These are phyloP conservation scores for Phodopus roborovskii DNA, from an alignment of 2,113 vertebrate species.

Conservation along the genomic window DNA sequence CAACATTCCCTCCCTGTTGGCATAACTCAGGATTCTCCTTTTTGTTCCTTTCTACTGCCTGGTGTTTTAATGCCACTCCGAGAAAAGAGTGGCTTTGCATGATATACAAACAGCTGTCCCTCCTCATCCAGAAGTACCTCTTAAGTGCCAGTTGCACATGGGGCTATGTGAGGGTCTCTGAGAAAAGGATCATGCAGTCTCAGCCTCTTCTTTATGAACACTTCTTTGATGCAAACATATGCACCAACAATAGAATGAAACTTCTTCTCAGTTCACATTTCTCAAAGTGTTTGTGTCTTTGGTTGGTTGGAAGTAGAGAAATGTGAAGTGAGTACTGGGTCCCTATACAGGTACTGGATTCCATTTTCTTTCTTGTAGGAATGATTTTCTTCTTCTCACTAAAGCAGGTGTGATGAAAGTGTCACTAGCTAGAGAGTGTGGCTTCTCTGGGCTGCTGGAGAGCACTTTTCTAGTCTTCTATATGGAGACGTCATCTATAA, in stretches of 20 bases:
- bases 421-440: neutral
- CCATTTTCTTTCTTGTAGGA: neutral
- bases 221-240: neutral
- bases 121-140: neutral
- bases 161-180: neutral
- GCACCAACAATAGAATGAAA: neutral
- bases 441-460: neutral
- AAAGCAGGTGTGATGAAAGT: neutral
- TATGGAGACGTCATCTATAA: neutral
- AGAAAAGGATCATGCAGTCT: neutral
- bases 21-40: neutral
- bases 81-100: constrained; percentile 31
- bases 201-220: neutral
- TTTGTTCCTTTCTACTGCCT: neutral
- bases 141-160: constrained; percentile 2
- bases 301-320: neutral
- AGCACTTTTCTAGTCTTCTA: neutral
- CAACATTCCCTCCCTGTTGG: constrained; percentile 7
- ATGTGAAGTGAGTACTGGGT: neutral
- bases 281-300: neutral
- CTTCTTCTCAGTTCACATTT: neutral
- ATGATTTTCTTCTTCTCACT: neutral
- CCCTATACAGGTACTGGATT: neutral
- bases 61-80: neutral
- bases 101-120: neutral